Base-by-base conservation (phyloP, 1,140 invertebrate species). In the Aphidius ervi region DNA sequence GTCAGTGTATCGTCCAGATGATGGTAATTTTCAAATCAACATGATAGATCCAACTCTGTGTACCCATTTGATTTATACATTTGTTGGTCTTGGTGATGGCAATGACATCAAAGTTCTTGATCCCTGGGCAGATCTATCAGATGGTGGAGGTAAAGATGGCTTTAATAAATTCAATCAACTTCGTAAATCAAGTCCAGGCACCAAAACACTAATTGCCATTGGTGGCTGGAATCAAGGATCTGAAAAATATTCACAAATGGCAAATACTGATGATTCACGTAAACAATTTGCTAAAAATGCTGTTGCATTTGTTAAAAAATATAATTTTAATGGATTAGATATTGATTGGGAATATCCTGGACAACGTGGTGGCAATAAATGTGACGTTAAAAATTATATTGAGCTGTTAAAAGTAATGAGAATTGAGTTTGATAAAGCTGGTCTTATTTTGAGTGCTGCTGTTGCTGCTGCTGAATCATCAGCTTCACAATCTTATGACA, bases 211-310 rank as follows among this genome's bases (percentile, higher is more conserved):
- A 9, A 67, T 91, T 0, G 86, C 87, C 0, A 85, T 92, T 58
- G 91, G 90, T 9, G 90, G 90, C 3, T 91, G 88, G 88, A 88
- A 85, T 63, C 85, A 88, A 70, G 84, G 83, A 8, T 86, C 85
- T 0, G 43, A 46, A 3, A 86, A 84, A 59, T 90, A 85, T 69
- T 89, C 88, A 0, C 31, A 73, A 56, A 82, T 87, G 65, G 86
- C 82, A 5, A 73, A 65, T 2, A 78, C 81, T 58, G 61, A 82
- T 5, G 64, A 56, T 0, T 65, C 73, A n/a, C 82, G 90, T 7
- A 70, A 75, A 1, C 79, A 67, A n/a, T 88, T 92, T 58, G 81
- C 87, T 7, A 62, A 81, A 2, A 85, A 82, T 58, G 81, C 84
- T 1, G 74, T 89, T 0, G 62, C 76, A 0, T 87, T 88, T 64